Percentiles rank a stretch among this genome's conserved stretches.
Evolutionary conservation across 2,888 invertebrate species (phyloP).

Genomic region (Frankliniella intonsa): DNA sequence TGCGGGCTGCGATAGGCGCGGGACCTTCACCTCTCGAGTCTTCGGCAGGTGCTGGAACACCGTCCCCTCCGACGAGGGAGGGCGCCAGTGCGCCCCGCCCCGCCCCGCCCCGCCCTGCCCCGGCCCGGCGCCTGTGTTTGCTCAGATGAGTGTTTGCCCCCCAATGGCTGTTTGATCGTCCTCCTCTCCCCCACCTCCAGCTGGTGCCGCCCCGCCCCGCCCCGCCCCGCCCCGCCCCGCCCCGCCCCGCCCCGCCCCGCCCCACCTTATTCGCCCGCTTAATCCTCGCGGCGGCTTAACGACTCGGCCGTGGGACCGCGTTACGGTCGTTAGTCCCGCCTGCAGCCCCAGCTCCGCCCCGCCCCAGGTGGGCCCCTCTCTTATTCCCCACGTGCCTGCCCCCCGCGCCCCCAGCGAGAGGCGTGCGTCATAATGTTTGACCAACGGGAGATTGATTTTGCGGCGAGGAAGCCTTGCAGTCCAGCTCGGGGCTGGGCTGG

Average conservation of each 20-base stretch:
- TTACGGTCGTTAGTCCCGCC: background rate
- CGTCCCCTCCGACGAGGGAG: too few relatives aligned
- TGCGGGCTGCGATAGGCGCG: background rate
- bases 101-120: background rate
- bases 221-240: background rate
- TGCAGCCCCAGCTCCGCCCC: too few relatives aligned
- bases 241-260: background rate
- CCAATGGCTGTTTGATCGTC: constrained; percentile 7
- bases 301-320: background rate
- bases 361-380: too few relatives aligned
- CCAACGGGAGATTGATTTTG: too few relatives aligned
- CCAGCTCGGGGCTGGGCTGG: too few relatives aligned
- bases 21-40: background rate
- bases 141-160: background rate
- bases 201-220: background rate
- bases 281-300: background rate
- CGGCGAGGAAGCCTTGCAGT: too few relatives aligned
- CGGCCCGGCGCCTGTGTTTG: background rate
- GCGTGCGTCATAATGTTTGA: too few relatives aligned
- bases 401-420: too few relatives aligned
- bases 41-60: background rate
- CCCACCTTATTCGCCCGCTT: background rate
- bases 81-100: background rate
- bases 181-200: background rate
- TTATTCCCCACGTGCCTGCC: too few relatives aligned